Conservation (phyloP, 1,140 invertebrate species). For the Zelostemma sp. region DNA sequence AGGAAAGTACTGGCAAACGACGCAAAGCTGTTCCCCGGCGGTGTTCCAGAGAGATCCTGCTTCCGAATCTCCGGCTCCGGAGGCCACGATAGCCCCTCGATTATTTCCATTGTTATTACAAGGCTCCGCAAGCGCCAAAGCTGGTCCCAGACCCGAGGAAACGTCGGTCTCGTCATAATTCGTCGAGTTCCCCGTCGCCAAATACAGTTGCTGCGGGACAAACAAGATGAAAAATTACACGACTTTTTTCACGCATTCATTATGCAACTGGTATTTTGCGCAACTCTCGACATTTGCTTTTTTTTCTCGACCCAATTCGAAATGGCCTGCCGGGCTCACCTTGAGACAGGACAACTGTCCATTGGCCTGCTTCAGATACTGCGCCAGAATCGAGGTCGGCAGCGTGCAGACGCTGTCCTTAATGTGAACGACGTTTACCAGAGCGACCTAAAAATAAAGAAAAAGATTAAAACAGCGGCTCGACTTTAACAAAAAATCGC, state of each 20-base stretch:
- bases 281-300: no score
- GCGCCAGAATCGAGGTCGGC: conserved; percentile 82
- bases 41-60: conserved; percentile 70
- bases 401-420: conserved; percentile 82
- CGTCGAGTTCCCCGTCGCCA: conserved; percentile 77
- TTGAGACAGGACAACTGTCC: conserved; percentile 85
- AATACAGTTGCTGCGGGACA: conserved; percentile 78
- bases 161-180: conserved; percentile 72
- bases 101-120: conserved; percentile 57
- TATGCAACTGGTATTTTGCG: no score
- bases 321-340: conserved; percentile 72
- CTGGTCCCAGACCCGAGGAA: conserved; percentile 61
- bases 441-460: conserved; percentile 75
- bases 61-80: conserved; percentile 62
- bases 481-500: no score
- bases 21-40: conserved; percentile 78
- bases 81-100: conserved; percentile 60
- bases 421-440: conserved; percentile 85
- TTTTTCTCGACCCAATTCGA: no score
- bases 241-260: no score
- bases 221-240: no score
- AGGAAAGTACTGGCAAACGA: conserved; percentile 83
- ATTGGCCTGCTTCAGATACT: conserved; percentile 86
- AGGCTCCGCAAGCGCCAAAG: conserved; percentile 64
- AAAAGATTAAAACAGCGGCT: conserved; percentile 5